These are phyloP conservation scores for Anolis apletophallus DNA, from an alignment of 2,797 vertebrate species.

Conservation along the genomic window DNA sequence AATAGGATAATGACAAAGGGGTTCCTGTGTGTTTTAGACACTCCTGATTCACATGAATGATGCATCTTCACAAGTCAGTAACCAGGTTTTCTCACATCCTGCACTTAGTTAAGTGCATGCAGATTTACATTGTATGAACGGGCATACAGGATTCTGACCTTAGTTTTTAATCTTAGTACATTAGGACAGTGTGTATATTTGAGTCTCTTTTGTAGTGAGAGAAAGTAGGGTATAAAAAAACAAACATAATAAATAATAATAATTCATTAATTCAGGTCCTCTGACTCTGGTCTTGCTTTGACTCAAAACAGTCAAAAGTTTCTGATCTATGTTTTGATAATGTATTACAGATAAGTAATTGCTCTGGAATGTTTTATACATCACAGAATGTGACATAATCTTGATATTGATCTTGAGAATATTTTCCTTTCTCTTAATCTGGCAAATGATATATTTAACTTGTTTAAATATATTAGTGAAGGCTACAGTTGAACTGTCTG, in stretches of 20 bases:
- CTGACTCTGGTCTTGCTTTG: background rate
- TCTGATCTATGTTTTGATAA: background rate
- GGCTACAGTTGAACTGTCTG: background rate
- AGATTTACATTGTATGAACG: too few relatives aligned
- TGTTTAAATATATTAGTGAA: background rate
- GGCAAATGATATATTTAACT: background rate
- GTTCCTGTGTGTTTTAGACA: too few relatives aligned
- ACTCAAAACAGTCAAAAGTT: background rate
- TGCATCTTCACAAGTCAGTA: too few relatives aligned
- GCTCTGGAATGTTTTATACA: background rate
- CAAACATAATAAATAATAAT: too few relatives aligned
- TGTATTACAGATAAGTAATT: constrained; percentile 15
- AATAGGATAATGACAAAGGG: background rate
- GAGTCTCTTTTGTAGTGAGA: too few relatives aligned
- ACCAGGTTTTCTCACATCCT: too few relatives aligned
- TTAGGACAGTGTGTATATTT: background rate
- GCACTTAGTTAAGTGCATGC: too few relatives aligned
- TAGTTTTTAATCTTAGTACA: background rate
- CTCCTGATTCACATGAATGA: too few relatives aligned
- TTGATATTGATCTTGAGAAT: constrained; percentile 1
- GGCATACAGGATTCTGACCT: too few relatives aligned
- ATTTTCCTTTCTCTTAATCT: background rate
- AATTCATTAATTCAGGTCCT: background rate
- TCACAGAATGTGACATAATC: background rate
- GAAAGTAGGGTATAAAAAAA: too few relatives aligned